phyloP scores from a whole-genome alignment of 2,888 invertebrate genomes.

The Campopleginae sp. region DNA sequence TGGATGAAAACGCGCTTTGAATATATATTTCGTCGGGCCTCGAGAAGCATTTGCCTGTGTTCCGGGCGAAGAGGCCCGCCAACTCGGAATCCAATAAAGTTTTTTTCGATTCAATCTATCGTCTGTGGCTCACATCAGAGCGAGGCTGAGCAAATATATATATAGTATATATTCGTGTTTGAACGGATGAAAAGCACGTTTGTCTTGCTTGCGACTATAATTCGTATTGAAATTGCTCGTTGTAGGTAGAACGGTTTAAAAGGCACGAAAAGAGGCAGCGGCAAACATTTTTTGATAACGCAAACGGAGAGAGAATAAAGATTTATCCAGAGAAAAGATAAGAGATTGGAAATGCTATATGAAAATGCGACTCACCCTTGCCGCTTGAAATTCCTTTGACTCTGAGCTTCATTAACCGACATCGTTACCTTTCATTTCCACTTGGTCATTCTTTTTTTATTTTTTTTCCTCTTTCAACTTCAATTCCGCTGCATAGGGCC shows the following conservation, averaged over 20 bases:
- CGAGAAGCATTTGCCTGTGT: conserved; percentile 45
- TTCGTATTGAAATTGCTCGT: conserved; percentile 50
- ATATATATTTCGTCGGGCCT: conserved; percentile 33
- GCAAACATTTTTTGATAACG: conserved; percentile 13
- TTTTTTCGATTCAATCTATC: conserved; percentile 60
- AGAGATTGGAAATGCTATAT: conserved; percentile 32
- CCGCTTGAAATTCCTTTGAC: conserved; percentile 40
- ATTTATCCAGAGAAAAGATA: neutral
- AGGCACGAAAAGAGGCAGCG: neutral
- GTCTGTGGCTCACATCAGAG: conserved; percentile 43
- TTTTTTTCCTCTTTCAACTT: neutral
- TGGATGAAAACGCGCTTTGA: conserved; percentile 63
- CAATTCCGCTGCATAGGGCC: neutral
- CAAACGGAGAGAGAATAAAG: neutral
- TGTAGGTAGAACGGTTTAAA: conserved; percentile 14
- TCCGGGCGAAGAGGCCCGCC: conserved; percentile 24
- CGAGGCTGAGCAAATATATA: conserved; percentile 8
- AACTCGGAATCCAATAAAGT: conserved; percentile 64
- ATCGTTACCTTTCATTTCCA: conserved; percentile 50
- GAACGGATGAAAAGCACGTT: conserved; percentile 37
- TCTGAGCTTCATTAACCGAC: conserved; percentile 57
- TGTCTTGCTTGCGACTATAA: conserved; percentile 34
- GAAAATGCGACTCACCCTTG: conserved; percentile 14
- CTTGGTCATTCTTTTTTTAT: conserved; percentile 3
- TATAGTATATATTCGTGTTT: conserved; percentile 14